phyloP scores from a whole-genome alignment of 2,797 vertebrate genomes.

The Cynodonichthys magdalenae region DNA sequence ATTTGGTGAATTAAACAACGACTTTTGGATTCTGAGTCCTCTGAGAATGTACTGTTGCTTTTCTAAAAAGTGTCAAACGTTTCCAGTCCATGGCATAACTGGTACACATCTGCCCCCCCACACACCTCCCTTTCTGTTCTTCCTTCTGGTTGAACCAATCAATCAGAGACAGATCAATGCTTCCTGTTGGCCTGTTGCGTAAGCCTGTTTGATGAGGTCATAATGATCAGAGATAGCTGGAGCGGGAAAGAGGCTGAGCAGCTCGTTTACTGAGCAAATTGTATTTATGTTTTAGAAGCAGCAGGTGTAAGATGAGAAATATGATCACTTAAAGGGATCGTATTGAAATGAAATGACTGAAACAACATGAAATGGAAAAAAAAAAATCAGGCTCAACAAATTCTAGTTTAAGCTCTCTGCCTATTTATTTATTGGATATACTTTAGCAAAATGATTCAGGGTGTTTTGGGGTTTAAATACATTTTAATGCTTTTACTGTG shows the following conservation, averaged over 20 bases:
- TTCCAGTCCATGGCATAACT: slow-evolving; percentile 56
- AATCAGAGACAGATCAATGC: slow-evolving; percentile 69
- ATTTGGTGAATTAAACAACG: neutral
- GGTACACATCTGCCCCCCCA: slow-evolving; percentile 30
- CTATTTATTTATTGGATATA: too few relatives aligned
- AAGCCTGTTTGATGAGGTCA: slow-evolving; percentile 69
- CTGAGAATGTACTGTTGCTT: slow-evolving; percentile 32
- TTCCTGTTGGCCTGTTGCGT: slow-evolving; percentile 69
- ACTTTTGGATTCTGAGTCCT: neutral
- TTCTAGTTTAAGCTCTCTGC: too few relatives aligned
- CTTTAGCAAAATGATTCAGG: too few relatives aligned
- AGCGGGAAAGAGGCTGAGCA: slow-evolving; percentile 7
- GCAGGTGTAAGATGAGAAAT: too few relatives aligned
- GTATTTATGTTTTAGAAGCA: too few relatives aligned
- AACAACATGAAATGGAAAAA: too few relatives aligned
- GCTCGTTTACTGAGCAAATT: neutral
- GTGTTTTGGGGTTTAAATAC: too few relatives aligned
- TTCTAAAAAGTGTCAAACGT: slow-evolving; percentile 59
- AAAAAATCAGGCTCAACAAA: too few relatives aligned
- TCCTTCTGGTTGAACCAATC: slow-evolving; percentile 59
- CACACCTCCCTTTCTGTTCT: slow-evolving; percentile 6
- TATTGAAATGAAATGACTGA: too few relatives aligned
- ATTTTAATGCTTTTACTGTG: too few relatives aligned
- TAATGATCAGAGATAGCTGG: slow-evolving; percentile 35
- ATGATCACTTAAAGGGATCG: too few relatives aligned